Evolutionary conservation across 2,888 invertebrate genomes (phyloP), one percentile per base, ranked within the genome.

Genomic region (Thera britannica): DNA sequence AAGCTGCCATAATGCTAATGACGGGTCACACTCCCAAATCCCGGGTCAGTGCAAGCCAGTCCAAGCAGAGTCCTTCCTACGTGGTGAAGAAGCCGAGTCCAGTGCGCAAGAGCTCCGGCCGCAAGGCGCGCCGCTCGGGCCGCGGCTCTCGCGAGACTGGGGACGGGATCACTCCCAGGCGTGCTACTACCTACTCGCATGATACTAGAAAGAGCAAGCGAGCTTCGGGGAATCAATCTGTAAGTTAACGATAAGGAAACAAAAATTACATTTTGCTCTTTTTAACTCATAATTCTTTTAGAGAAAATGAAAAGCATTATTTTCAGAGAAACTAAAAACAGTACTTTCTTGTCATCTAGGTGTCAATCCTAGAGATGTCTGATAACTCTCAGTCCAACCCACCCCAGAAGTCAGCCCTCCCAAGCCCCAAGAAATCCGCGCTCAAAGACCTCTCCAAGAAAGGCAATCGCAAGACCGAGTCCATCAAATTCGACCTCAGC

Each of bases 1-100:
- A 88, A 75, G 93, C 90, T 1, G 94, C 93, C 1, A 81, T 94
- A 48, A 85, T 92, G 85, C 75, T 92, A 63, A 90, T 94, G 89
- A 84, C 94, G 8, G 88, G 93, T 1, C 90, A 89, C 81, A 85
- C 89, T 34, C 85, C 89, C 2, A 84, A 82, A 57, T 65, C 77
- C 0, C 81, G 79, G 44, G 60, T 71, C 3, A 70, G 54, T 63
- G 75, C 23, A 66, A 72, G 49, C 34, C 59, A 57, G 35, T 12
- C 66, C 9, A 60, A 57, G 56, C 73, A 67, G 41, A 72, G 72
- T 0, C 81, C 83, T 0, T 75, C 79, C 3, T 78, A 73, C 58
- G 72, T 82, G 5, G 72, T 79, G 49, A 81, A 82, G 76, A 79
- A 79, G 54, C 72, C 72, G 6, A 80, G 79, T 52, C 81, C 82